A percentile compares a stretch with the other conserved stretches of the same genome.
Conservation (phyloP, 1,140 invertebrate genomes). For the Plutomurus gul region DNA sequence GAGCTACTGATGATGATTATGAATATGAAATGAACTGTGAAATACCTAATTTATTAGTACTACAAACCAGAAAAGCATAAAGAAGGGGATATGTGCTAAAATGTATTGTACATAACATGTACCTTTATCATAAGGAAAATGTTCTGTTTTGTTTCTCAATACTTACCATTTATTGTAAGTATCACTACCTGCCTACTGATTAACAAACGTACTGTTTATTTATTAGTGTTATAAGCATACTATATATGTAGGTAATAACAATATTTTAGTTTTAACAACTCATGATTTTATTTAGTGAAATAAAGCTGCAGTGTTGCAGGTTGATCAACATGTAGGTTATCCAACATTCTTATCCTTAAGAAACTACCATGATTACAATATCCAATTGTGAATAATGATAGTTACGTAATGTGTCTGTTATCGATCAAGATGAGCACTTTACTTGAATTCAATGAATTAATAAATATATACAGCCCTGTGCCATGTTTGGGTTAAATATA, state of each 20-base stretch:
- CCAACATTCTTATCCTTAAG: conserved; percentile 15
- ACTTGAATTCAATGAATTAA: conserved; percentile 16
- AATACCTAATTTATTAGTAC: conserved; percentile 25
- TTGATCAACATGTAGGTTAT: neutral
- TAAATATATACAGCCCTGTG: conserved; percentile 37
- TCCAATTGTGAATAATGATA: conserved; percentile 6
- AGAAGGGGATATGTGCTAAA: neutral
- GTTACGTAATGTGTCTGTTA: neutral
- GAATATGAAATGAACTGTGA: conserved; percentile 26
- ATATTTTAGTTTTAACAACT: neutral
- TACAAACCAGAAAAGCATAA: neutral
- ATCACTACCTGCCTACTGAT: too few relatives aligned
- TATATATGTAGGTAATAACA: too few relatives aligned
- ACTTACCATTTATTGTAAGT: too few relatives aligned
- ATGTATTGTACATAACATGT: neutral
- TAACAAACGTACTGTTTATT: too few relatives aligned
- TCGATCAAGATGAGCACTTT: neutral
- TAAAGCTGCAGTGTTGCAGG: neutral
- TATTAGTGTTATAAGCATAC: too few relatives aligned
- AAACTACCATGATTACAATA: neutral
- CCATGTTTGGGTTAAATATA: conserved; percentile 47
- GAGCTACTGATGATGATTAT: neutral
- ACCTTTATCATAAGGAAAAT: too few relatives aligned
- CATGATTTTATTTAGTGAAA: conserved; percentile 18
- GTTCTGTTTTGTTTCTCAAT: too few relatives aligned